Evolutionary conservation across 1,140 invertebrate genomes (phyloP).

Genomic region (Anastrepha ludens): DNA sequence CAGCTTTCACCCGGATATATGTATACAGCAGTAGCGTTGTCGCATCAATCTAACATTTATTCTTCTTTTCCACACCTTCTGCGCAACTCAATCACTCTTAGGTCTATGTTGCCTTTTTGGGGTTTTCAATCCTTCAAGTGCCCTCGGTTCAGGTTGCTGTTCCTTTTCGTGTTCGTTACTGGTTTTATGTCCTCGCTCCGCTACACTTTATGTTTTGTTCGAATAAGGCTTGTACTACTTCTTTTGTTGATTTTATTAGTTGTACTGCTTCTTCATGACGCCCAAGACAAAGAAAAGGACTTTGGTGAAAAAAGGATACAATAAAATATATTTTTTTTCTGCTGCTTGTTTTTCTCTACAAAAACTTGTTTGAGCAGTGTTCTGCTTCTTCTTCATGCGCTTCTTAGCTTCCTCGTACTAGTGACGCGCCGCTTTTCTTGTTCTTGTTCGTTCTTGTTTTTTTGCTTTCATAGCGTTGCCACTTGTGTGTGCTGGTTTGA

Average conservation of each 20-base stretch:
- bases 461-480: neutral
- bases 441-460: neutral
- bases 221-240: slow-evolving; percentile 28
- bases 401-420: slow-evolving; percentile 31
- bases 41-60: neutral
- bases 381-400: slow-evolving; percentile 3
- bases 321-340: neutral
- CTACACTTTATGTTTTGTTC: slow-evolving; percentile 15
- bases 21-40: neutral
- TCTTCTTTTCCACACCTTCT: neutral
- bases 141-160: neutral
- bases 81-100: neutral
- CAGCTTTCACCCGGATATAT: neutral
- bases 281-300: slow-evolving; percentile 18
- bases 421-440: neutral
- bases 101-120: neutral
- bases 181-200: neutral
- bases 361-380: slow-evolving; percentile 32
- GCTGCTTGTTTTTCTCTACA: neutral
- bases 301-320: neutral
- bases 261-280: slow-evolving; percentile 33
- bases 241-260: slow-evolving; percentile 56
- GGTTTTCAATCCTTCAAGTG: neutral
- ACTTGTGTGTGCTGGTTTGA: slow-evolving; percentile 58
- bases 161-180: neutral